Base-by-base conservation (phyloP, 2,797 vertebrate species). In the Gila robusta region DNA sequence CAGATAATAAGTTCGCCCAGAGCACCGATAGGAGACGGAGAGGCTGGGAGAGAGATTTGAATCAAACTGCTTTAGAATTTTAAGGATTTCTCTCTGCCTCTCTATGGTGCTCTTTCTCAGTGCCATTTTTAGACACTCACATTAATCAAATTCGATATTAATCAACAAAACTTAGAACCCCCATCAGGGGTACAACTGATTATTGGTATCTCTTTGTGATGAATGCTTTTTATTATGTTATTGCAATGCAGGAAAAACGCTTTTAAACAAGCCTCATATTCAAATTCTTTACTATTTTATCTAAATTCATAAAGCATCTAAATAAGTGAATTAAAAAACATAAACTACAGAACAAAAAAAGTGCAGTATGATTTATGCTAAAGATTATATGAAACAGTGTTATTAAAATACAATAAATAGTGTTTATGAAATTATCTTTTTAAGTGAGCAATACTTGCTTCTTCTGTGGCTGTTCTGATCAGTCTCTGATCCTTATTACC, bases 1-100 rank as follows among this genome's bases (percentile, higher is more conserved):
- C 91, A 70, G 88, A 93, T 94, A 92, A 94, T 91, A 91, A 93
- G 91, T 89, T 88, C 90, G 84, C 85, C 84, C 84, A 87, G 88
- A 87, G 90, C 89, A 89, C 89, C 84, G 87, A 89, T 47, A 62
- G 78, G 81, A 89, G 87, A 86, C 66, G 11, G 80, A 76, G 81
- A 80, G 64, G 76, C 86, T 79, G 28, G 44, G 76, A n/a, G 52
- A 70, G 84, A 67, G 73, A 78, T 87, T 44, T 79, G 52, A 67
- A 78, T 84, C 82, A 82, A 82, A 81, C 72, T 56, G 21, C 37
- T 54, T 76, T 23, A n/a, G 39, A 81, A 77, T 69, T 56, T 32
- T n/a, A 32, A 72, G 66, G 59, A 66, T 19, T 52, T 56, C 16
- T 83, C 32, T 82, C 35, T 56, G 62, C 41, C 71, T 39, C 62